phyloP scores from a whole-genome alignment of 2,888 invertebrate genomes.

The Clitarchus hookeri region DNA sequence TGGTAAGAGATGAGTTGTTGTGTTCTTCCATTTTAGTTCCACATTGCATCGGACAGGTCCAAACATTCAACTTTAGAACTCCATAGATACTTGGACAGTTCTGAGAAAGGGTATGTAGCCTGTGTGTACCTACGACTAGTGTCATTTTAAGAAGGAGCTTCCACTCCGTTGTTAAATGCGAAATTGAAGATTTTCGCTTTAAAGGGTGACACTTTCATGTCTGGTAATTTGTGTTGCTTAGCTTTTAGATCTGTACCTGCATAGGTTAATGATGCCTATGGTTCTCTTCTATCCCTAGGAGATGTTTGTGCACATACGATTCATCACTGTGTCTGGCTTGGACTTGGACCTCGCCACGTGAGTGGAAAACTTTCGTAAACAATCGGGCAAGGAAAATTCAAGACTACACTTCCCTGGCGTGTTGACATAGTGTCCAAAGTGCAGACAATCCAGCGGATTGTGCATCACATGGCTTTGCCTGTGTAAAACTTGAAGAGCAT shows the following conservation, averaged over 20 bases:
- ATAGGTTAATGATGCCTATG: not conserved
- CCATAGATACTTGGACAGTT: not conserved
- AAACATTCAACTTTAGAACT: not conserved
- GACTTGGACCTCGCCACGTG: not conserved
- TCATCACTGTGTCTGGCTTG: not conserved
- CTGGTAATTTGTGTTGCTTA: not conserved
- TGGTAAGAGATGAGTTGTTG: too few relatives aligned
- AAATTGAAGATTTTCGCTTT: not conserved
- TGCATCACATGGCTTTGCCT: not conserved
- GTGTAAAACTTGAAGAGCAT: too few relatives aligned
- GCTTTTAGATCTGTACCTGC: too few relatives aligned
- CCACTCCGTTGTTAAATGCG: not conserved
- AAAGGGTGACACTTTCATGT: not conserved
- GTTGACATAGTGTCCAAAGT: not conserved
- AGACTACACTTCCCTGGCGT: not conserved
- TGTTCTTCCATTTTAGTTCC: too few relatives aligned
- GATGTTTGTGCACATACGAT: not conserved
- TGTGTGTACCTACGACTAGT: not conserved
- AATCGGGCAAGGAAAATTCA: not conserved
- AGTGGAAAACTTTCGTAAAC: not conserved
- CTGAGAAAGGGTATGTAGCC: not conserved
- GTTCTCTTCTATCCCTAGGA: not conserved
- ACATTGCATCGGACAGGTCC: too few relatives aligned
- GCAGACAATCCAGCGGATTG: not conserved
- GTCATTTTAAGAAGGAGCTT: not conserved